phyloP scores from a whole-genome alignment of 2,797 vertebrate species.

The Premnoplex brunnescens region DNA sequence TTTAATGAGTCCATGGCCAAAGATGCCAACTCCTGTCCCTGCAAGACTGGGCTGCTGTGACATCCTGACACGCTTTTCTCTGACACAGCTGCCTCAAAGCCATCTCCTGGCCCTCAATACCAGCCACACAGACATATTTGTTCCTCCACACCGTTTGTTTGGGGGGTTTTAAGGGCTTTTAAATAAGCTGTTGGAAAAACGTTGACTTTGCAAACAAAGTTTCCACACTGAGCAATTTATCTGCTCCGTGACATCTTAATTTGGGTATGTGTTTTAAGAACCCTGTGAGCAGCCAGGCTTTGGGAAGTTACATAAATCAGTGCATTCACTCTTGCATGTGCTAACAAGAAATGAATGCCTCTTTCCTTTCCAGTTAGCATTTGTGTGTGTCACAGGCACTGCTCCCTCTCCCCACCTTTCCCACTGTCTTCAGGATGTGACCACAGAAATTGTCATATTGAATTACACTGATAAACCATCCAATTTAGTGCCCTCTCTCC shows the following conservation, averaged over 20 bases:
- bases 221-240: neutral
- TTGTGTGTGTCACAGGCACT: neutral
- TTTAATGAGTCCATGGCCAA: neutral
- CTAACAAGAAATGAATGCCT: slow-evolving; percentile 29
- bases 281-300: neutral
- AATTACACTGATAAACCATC: slow-evolving; percentile 19
- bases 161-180: neutral
- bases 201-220: slow-evolving; percentile 5
- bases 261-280: neutral
- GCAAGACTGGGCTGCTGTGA: neutral
- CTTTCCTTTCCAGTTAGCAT: slow-evolving; percentile 5
- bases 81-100: neutral
- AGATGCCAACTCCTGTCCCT: neutral
- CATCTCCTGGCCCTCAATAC: neutral
- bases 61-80: neutral
- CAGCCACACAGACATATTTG: neutral
- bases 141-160: neutral
- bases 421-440: neutral
- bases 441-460: slow-evolving; percentile 6
- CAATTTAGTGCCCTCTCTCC: neutral
- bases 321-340: neutral
- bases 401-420: slow-evolving; percentile 9
- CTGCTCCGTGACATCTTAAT: neutral
- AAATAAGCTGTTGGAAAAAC: neutral
- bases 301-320: slow-evolving; percentile 13